These are phyloP conservation scores for Vireo griseus DNA, from an alignment of 2,797 vertebrate species.

Conservation along the genomic window DNA sequence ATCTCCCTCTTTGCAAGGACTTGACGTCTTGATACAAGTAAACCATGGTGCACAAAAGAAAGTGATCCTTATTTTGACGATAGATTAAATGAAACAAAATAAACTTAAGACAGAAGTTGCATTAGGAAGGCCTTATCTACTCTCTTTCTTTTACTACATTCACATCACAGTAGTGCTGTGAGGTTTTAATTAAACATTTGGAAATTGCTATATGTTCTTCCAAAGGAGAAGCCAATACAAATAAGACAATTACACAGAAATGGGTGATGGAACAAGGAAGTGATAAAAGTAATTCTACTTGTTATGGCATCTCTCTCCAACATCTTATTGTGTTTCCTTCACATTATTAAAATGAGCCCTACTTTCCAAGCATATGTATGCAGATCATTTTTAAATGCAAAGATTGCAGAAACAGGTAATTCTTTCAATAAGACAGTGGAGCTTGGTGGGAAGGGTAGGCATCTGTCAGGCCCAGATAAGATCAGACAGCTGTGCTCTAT, in stretches of 20 bases:
- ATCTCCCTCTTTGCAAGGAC: not conserved
- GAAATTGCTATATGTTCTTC: slow-evolving; percentile 12
- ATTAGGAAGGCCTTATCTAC: not conserved
- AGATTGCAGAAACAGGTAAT: not conserved
- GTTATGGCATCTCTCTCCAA: not conserved
- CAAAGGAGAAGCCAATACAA: slow-evolving; percentile 27
- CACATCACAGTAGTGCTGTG: not conserved
- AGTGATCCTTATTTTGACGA: not conserved
- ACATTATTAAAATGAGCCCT: slow-evolving; percentile 26
- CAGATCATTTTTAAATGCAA: slow-evolving; percentile 21
- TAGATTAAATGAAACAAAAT: not conserved
- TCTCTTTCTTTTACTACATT: not conserved
- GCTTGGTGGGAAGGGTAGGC: not conserved
- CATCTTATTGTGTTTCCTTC: not conserved
- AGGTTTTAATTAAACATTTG: slow-evolving; percentile 42
- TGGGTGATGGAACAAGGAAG: slow-evolving; percentile 15
- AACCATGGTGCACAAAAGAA: not conserved
- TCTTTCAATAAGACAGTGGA: not conserved
- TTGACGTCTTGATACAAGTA: not conserved
- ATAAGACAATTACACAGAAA: slow-evolving; percentile 32
- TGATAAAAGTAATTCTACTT: slow-evolving; percentile 15
- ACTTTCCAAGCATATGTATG: slow-evolving; percentile 14
- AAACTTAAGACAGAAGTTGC: not conserved
- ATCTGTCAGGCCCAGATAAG: slow-evolving; percentile 51
- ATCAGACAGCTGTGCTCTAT: slow-evolving; percentile 43